phyloP scores from a whole-genome alignment of 1,140 invertebrate species.

The Drosophila ananassae region DNA sequence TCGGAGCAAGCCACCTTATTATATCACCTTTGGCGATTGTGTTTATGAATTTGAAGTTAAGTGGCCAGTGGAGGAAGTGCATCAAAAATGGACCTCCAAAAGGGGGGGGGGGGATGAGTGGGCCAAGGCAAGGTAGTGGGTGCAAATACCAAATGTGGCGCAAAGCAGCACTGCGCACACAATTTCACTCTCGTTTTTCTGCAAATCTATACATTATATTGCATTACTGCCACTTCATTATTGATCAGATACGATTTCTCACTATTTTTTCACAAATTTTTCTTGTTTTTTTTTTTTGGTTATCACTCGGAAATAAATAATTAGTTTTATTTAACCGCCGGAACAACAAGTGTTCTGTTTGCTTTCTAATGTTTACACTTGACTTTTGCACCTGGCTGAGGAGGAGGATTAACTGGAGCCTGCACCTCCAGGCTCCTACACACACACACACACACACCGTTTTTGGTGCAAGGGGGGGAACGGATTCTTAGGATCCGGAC shows the following conservation, averaged over 20 bases:
- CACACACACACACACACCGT: background rate
- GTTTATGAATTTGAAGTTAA: background rate
- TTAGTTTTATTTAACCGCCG: background rate
- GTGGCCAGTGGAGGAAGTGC: background rate
- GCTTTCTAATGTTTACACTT: slow-evolving; percentile 2
- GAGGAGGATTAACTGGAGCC: background rate
- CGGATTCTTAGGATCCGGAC: background rate
- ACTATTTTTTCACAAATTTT: background rate
- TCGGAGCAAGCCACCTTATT: background rate
- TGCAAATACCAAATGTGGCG: slow-evolving; percentile 22
- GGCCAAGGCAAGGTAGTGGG: slow-evolving; percentile 25
- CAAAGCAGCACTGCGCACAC: slow-evolving; percentile 36
- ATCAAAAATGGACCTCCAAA: slow-evolving; percentile 5
- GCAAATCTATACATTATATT: slow-evolving; percentile 10
- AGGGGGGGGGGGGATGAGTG: background rate
- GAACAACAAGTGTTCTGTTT: slow-evolving; percentile 37
- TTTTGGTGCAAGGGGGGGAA: background rate
- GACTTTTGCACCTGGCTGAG: background rate
- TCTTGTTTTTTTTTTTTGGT: background rate
- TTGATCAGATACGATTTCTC: background rate
- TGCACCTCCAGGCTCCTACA: background rate
- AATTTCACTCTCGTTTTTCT: slow-evolving; percentile 29
- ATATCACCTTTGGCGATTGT: background rate
- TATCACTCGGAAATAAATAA: background rate
- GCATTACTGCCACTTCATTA: background rate